phyloP scores from a whole-genome alignment of 2,888 invertebrate genomes.

The Dorcus parallelipipedus region DNA sequence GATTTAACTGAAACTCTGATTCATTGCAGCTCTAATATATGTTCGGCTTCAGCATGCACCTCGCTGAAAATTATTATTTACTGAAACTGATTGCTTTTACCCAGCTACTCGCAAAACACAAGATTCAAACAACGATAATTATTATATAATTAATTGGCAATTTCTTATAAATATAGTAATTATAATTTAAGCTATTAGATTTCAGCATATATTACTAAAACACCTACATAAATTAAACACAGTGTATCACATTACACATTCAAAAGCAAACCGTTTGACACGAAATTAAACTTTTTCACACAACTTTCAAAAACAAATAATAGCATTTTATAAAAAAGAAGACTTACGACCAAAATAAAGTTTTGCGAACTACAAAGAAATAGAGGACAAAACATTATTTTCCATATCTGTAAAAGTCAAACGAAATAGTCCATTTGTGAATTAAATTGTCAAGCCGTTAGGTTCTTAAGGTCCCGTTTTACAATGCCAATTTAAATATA shows the following conservation, averaged over 20 bases:
- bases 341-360: too few species aligned
- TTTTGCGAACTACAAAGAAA: too few species aligned
- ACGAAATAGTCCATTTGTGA: too few species aligned
- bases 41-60: slow-evolving; percentile 43
- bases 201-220: not conserved
- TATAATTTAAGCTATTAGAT: not conserved
- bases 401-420: too few species aligned
- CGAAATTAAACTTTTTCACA: too few species aligned
- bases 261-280: not conserved
- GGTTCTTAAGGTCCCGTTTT: too few species aligned
- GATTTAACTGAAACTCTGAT: slow-evolving; percentile 53
- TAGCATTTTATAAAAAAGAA: too few species aligned
- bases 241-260: not conserved
- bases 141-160: slow-evolving; percentile 3
- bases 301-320: too few species aligned
- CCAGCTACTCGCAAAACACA: slow-evolving; percentile 14
- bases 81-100: slow-evolving; percentile 43
- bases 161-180: too few species aligned
- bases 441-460: too few species aligned
- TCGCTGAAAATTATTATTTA: slow-evolving; percentile 48
- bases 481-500: too few species aligned
- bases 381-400: too few species aligned
- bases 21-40: slow-evolving; percentile 52
- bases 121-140: slow-evolving; percentile 10
- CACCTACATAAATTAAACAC: not conserved